Evolutionary conservation across 37 sponge, comb jelly and placozoan species (phyloP), one percentile per base, ranked within the genome.

Genomic region (Ianthella basta): DNA sequence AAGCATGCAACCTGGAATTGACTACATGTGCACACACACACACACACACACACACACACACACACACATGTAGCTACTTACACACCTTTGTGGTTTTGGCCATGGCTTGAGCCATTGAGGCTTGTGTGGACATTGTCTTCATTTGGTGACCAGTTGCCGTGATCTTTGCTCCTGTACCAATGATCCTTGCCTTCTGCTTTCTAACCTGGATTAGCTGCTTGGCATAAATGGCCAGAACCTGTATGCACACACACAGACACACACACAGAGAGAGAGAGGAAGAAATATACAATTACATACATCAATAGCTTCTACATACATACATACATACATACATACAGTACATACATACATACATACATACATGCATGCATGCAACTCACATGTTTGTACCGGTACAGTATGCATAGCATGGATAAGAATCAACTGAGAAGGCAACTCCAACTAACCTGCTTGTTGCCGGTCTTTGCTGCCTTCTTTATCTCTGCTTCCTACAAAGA

Each of bases 131-230:
- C 93, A 92, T 92, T 10, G 88, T 63, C 95, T 88, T 87, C 80
- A 95, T 92, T 36, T 94, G 95, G 83, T 93, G 91, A 21, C 95
- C 88, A 13, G 96, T 91, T 34, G 94, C 90, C 30, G 94, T 92
- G 79, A 99, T 87, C 54, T 92, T 88, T 12, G 94, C 82, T 50
- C 91, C 94, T 36, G 95, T 87, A 14, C 95, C 95, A 60, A 94
- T 55, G 21, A 89, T 87, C 82, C 91, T 88, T 25, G 97, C 73
- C 69, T 95, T 99, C 90, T 99, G 99, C 72, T 99, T 94, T 19
- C 99, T 67, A 19, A 99, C 50, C 79, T 89, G 85, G 0, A 99
- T 85, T 85, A 99, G 90, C 90, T 99, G 99, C 80, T 99, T 99
- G 34, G 99, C 99, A 56, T 87, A 88, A 15, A 89, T 86, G 18